Conservation (phyloP, 2,797 vertebrate species). For the Harpagifer antarcticus region DNA sequence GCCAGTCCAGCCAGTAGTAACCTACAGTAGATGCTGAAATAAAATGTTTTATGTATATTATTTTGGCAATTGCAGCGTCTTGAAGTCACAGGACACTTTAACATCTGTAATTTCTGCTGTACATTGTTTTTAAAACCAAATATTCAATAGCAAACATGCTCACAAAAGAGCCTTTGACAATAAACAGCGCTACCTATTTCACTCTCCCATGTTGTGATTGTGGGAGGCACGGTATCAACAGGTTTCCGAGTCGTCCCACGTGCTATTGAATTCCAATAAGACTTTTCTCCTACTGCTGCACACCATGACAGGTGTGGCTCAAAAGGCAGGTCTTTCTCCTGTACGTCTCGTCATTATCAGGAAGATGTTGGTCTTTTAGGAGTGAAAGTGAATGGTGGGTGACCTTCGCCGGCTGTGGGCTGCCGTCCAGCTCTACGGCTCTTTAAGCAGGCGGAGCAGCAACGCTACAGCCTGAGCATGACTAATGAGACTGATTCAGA, state of each 20-base stretch:
- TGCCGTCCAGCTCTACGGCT: conserved; percentile 71
- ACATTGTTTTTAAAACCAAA: too few relatives aligned
- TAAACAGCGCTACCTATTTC: too few relatives aligned
- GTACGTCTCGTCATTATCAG: conserved; percentile 53
- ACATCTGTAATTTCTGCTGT: too few relatives aligned
- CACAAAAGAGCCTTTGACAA: too few relatives aligned
- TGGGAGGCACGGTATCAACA: not conserved
- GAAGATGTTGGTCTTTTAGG: conserved; percentile 49
- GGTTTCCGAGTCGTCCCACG: not conserved
- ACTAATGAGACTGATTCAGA: conserved; percentile 79
- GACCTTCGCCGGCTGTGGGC: conserved; percentile 78
- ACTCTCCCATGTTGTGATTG: too few relatives aligned
- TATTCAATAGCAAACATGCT: too few relatives aligned
- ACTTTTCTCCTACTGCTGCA: not conserved
- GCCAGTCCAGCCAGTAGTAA: too few relatives aligned
- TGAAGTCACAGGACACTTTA: too few relatives aligned
- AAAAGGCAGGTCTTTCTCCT: conserved; percentile 21
- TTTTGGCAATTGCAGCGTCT: too few relatives aligned
- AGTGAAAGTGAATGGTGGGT: conserved; percentile 73
- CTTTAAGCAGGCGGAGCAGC: conserved; percentile 61
- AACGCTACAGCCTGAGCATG: conserved; percentile 72
- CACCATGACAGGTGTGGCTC: conserved; percentile 9
- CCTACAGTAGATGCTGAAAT: too few relatives aligned
- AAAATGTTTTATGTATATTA: too few relatives aligned
- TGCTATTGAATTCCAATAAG: not conserved